These are phyloP conservation scores for Araneus ventricosus DNA, from an alignment of 1,140 invertebrate species.

Conservation along the genomic window DNA sequence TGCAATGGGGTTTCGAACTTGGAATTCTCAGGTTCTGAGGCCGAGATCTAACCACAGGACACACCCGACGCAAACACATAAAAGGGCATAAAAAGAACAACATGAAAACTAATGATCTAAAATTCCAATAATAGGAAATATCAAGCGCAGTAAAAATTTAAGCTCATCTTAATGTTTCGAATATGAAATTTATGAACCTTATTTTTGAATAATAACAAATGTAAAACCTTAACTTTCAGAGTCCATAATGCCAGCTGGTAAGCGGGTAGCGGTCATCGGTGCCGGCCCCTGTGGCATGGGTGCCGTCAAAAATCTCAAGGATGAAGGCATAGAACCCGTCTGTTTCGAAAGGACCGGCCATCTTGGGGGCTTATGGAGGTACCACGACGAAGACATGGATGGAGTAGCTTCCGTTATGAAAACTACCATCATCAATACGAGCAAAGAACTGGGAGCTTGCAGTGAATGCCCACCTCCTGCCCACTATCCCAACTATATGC, in stretches of 20 bases:
- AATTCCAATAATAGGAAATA: no score
- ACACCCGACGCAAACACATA: no score
- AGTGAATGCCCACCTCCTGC: slow-evolving; percentile 81
- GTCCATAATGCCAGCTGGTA: background rate
- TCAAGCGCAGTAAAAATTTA: no score
- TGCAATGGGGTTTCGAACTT: no score
- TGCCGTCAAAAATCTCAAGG: slow-evolving; percentile 80
- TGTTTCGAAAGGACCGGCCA: slow-evolving; percentile 81
- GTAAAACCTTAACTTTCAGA: background rate
- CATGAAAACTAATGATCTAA: no score
- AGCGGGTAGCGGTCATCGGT: slow-evolving; percentile 80
- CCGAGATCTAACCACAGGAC: no score
- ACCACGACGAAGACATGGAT: slow-evolving; percentile 78
- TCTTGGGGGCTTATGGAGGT: slow-evolving; percentile 83
- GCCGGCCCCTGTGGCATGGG: slow-evolving; percentile 81
- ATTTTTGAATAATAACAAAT: no score
- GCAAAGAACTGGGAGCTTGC: slow-evolving; percentile 76
- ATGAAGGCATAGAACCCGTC: slow-evolving; percentile 79
- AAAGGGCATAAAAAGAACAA: no score
- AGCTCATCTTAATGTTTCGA: no score
- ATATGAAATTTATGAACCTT: no score
- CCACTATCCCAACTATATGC: slow-evolving; percentile 81
- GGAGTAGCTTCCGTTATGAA: slow-evolving; percentile 78
- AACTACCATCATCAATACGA: slow-evolving; percentile 79
- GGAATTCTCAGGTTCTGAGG: no score